Percentiles rank a stretch among this genome's conserved stretches.
phyloP scores from a whole-genome alignment of 1,140 invertebrate genomes.

The Sarcophaga bullata region DNA sequence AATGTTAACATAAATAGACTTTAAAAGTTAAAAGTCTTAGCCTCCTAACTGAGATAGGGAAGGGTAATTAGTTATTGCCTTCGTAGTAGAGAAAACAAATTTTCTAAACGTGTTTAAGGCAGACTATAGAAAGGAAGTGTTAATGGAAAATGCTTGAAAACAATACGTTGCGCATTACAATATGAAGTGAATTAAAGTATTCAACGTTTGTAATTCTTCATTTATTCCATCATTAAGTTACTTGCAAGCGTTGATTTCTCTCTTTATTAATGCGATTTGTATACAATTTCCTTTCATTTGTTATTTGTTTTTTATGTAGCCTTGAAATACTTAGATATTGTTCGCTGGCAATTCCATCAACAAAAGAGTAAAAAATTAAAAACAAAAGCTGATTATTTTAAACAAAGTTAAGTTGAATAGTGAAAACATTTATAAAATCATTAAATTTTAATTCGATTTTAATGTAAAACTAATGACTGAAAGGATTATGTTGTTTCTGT shows the following conservation, averaged over 20 bases:
- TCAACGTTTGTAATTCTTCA: no score
- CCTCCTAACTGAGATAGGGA: no score
- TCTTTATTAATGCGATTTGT: constrained; percentile 8
- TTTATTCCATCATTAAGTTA: background rate
- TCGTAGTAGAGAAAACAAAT: background rate
- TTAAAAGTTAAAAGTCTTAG: no score
- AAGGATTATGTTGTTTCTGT: background rate
- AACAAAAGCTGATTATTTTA: background rate
- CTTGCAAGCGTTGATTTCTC: background rate
- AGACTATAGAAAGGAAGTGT: background rate
- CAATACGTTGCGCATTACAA: background rate
- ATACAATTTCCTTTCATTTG: background rate
- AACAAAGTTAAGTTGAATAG: background rate
- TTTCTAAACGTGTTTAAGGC: background rate
- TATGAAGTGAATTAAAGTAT: no score
- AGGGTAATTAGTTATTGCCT: no score
- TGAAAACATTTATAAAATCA: background rate
- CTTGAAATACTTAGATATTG: background rate
- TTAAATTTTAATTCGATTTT: constrained; percentile 22
- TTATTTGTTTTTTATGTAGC: background rate
- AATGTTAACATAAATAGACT: no score
- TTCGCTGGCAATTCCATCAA: background rate
- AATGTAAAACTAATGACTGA: background rate
- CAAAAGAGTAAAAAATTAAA: background rate
- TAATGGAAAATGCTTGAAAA: background rate